Evolutionary conservation across 2,113 vertebrate genomes (phyloP), one percentile per base, ranked within the genome.

Genomic region (Sardina pilchardus): DNA sequence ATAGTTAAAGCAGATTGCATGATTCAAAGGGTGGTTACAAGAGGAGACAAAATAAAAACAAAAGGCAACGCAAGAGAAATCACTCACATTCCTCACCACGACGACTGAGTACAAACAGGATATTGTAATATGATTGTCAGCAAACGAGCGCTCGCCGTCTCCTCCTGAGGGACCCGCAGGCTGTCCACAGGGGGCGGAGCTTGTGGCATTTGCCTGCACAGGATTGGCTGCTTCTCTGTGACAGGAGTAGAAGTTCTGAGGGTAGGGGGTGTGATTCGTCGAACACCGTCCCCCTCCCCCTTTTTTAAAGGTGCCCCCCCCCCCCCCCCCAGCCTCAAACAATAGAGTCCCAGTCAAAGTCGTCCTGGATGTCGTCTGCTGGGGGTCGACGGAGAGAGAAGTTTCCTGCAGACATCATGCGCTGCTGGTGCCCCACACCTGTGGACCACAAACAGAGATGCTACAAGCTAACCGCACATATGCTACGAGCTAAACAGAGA

Each of bases 361-460:
- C 96, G 59, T 97, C 96, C 92, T 97, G 96, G 93, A 97, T 97
- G 91, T 97, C 96, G 26, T 97, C 96, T 2, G 94, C 90, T 82
- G 95, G 95, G 94, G 97, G 93, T 86, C 96, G 96, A 63, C 96
- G 96, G 93, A 97, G 96, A 92, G 96, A 95, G 93, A 96, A 97
- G 94, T 95, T 96, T 89, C 93, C 94, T 12, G 95, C 94, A 82
- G 95, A 93, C 88, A 97, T 94, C 91, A 96, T 92, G 91, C 96
- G 96, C 83, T 95, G 95, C 90, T 94, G 96, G 91, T 95, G 95
- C 91, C 95, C 16, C 34, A 30, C 34, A 34, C 47, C 21, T 43
- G 48, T 12, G 6, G 7, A 71, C 63, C 8, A 71, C n/a, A 71
- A 8, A 71, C 63, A 71, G 3, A 26, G 21, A 4, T 53, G 50